Percentiles rank a stretch among this genome's conserved stretches.
Conservation (phyloP, 2,888 invertebrate genomes). For the Drosophila incognita region DNA sequence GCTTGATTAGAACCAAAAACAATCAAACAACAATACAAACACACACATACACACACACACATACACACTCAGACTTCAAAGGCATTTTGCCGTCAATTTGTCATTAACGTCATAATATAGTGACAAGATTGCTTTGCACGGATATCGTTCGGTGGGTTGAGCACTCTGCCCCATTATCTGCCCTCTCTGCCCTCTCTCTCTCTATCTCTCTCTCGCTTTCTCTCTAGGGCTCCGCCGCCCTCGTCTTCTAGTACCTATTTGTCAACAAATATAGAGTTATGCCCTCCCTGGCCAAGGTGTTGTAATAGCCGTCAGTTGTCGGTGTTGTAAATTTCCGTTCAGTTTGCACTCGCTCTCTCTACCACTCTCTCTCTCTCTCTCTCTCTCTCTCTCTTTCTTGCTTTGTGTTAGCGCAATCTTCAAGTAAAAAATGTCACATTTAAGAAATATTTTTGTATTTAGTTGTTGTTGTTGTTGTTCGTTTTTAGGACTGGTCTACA, state of each 20-base stretch:
- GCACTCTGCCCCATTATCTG: conserved; percentile 1
- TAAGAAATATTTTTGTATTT: conserved; percentile 40
- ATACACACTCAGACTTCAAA: conserved; percentile 81
- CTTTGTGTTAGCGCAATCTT: conserved; percentile 40
- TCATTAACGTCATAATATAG: conserved; percentile 83
- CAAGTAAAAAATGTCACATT: conserved; percentile 70
- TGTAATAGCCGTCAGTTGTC: conserved; percentile 63
- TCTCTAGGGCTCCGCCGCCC: neutral
- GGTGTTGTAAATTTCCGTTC: conserved; percentile 74
- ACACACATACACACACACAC: no score
- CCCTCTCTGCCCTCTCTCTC: neutral
- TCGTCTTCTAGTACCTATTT: conserved; percentile 49
- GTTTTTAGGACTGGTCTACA: conserved; percentile 39
- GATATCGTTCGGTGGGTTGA: conserved; percentile 55
- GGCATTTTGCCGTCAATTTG: conserved; percentile 84
- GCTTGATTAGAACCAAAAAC: conserved; percentile 82
- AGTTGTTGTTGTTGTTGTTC: conserved; percentile 17
- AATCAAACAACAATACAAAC: conserved; percentile 82
- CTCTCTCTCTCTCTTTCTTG: neutral
- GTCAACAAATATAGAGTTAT: conserved; percentile 75
- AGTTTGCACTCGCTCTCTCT: conserved; percentile 19
- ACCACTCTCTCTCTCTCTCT: conserved; percentile 1
- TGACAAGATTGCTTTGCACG: conserved; percentile 83
- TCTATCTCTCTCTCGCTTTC: neutral
- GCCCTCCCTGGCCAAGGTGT: conserved; percentile 65